These are phyloP conservation scores for Zoroaster sp. DNA, from an alignment of 53 echinoderm and acorn worm species.

Conservation along the genomic window DNA sequence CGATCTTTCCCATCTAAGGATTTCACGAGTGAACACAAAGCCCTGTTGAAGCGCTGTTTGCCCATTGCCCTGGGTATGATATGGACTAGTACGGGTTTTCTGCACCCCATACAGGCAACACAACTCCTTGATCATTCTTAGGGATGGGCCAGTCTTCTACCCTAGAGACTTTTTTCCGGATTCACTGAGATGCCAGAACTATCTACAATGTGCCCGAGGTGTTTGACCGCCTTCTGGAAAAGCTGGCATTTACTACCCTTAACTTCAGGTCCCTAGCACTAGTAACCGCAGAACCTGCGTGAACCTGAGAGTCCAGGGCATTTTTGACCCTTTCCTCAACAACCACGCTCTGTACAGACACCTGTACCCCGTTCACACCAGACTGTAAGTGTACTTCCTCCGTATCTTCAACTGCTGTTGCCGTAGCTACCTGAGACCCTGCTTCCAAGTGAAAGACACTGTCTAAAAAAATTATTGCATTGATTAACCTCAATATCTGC, in stretches of 20 bases:
- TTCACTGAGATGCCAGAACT: constrained; percentile 39
- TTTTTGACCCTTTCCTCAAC: too few relatives aligned
- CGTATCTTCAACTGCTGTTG: too few relatives aligned
- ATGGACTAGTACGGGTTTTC: constrained; percentile 44
- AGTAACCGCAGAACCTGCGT: too few relatives aligned
- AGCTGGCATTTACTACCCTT: constrained; percentile 57
- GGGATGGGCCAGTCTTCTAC: constrained; percentile 37
- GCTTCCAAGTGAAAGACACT: too few relatives aligned
- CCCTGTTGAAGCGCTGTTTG: constrained; percentile 17
- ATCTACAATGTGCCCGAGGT: constrained; percentile 63
- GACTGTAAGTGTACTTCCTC: too few relatives aligned
- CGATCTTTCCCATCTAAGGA: background rate
- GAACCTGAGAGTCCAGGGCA: too few relatives aligned
- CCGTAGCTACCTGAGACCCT: too few relatives aligned
- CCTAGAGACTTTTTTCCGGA: constrained; percentile 40
- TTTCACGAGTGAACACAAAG: background rate
- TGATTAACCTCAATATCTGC: too few relatives aligned
- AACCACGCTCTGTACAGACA: too few relatives aligned
- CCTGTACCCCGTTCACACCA: too few relatives aligned
- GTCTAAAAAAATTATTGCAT: background rate
- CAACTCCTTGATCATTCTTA: constrained; percentile 27
- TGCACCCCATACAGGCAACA: constrained; percentile 37
- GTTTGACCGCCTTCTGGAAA: constrained; percentile 10
- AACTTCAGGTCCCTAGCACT: background rate
- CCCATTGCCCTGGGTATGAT: background rate